These are phyloP conservation scores for Drosophila basisetae DNA, from an alignment of 2,888 invertebrate genomes.

Conservation along the genomic window DNA sequence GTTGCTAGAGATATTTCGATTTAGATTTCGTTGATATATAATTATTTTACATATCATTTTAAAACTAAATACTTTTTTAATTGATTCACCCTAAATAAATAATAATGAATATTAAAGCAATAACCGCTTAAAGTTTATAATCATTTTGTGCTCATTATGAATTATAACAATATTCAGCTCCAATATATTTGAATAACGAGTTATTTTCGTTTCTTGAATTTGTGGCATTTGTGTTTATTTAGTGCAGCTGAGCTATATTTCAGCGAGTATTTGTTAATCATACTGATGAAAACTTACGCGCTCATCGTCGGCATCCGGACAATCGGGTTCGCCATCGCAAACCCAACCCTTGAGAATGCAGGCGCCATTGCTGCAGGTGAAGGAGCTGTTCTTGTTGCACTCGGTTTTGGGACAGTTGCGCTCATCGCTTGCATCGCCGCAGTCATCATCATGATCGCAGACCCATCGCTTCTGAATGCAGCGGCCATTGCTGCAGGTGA, in stretches of 20 bases:
- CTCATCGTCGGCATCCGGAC: constrained; percentile 94
- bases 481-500: constrained; percentile 95
- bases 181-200: not conserved
- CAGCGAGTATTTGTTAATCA: not conserved
- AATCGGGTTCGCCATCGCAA: constrained; percentile 95
- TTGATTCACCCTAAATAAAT: not conserved
- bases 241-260: not conserved
- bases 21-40: not conserved
- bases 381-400: constrained; percentile 90
- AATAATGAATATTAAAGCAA: not conserved
- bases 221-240: not conserved
- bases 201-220: not conserved
- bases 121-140: not conserved
- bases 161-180: not conserved
- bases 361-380: constrained; percentile 90
- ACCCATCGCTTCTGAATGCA: constrained; percentile 95
- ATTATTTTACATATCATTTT: not conserved
- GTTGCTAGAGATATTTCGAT: constrained; percentile 1
- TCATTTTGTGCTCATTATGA: not conserved
- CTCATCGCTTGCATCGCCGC: constrained; percentile 94
- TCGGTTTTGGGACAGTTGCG: constrained; percentile 89
- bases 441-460: constrained; percentile 95
- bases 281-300: constrained; percentile 85
- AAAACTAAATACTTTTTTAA: not conserved
- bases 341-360: constrained; percentile 93